Conservation (phyloP, 2,797 vertebrate genomes). For the Florisuga fusca region DNA sequence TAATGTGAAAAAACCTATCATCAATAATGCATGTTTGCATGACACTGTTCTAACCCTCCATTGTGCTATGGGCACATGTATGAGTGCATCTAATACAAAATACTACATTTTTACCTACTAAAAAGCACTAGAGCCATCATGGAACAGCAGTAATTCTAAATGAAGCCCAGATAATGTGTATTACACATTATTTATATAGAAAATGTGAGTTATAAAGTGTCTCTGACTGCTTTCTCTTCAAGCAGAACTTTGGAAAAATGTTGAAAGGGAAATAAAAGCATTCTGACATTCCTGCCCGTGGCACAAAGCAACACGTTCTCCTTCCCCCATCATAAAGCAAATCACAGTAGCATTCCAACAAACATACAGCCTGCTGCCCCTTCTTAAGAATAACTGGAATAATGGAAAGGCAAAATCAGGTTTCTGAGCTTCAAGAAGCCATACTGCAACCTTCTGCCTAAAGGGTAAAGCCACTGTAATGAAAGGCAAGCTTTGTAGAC, state of each 20-base stretch:
- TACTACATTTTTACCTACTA: neutral
- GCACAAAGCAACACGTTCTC: neutral
- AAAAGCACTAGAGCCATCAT: neutral
- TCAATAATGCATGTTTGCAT: neutral
- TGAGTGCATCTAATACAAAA: neutral
- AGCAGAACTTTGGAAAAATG: neutral
- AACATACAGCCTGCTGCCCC: neutral
- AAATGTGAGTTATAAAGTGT: neutral
- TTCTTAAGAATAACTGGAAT: neutral
- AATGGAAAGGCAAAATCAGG: neutral
- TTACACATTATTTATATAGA: neutral
- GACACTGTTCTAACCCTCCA: neutral
- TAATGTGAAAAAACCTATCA: neutral
- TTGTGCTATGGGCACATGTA: fast-evolving
- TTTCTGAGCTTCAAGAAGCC: neutral
- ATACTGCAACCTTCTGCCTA: neutral
- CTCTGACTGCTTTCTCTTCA: neutral
- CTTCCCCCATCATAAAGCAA: neutral
- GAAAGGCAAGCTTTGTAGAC: slow-evolving; percentile 5
- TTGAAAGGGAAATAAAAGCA: neutral
- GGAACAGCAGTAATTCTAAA: neutral
- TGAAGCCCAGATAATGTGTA: neutral
- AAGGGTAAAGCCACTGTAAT: slow-evolving; percentile 2
- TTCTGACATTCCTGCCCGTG: neutral
- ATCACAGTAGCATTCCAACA: neutral